Evolutionary conservation across 2,797 vertebrate genomes (phyloP), one percentile per base, ranked within the genome.

Genomic region (Bucorvus abyssinicus): DNA sequence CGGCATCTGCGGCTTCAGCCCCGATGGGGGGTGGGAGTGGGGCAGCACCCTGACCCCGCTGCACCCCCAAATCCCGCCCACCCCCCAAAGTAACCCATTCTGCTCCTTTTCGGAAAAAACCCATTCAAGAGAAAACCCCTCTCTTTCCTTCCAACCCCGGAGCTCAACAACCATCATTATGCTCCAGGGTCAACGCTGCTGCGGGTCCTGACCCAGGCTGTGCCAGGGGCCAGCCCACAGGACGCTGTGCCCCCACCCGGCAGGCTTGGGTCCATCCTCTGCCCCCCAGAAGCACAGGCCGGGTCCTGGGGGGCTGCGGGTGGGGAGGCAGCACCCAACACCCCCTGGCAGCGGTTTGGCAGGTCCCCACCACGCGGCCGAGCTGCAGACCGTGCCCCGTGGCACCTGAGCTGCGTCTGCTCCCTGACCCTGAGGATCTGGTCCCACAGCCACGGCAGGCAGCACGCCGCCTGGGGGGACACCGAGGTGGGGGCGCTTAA

Each of bases 401-500:
- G 14, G 57, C 5, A 1, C 65, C 27, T 4, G 29, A 45, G 67
- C 38, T 44, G 40, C 3, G 0, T 27, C 52, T 70, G 29, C 49
- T 70, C 74, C 44, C 57, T 17, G 81, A 47, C 70, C 87, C 59
- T 56, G 78, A 8, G 30, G n/a, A 32, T 23, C 8, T 55, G 9
- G 2, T 16, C 61, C 45, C 1, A 49, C 74, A 73, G 50, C 80
- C 23, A 2, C 8, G 8, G 42, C 20, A 1, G 2, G 44, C 40
- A n/a, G 32, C 63, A 4, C 2, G 1, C 4, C 2, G 1, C 11
- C 1, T 0, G 11, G 52, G 40, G 19, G 15, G 3, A 38, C 69
- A 8, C 56, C 2, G 6, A 29, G 32, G 22, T 7, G 47, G 70
- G 17, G 20, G 9, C 24, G 18, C 34, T 6, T 55, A 57, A 27